phyloP scores from a whole-genome alignment of 2,113 vertebrate genomes.

The Rhea pennata region DNA sequence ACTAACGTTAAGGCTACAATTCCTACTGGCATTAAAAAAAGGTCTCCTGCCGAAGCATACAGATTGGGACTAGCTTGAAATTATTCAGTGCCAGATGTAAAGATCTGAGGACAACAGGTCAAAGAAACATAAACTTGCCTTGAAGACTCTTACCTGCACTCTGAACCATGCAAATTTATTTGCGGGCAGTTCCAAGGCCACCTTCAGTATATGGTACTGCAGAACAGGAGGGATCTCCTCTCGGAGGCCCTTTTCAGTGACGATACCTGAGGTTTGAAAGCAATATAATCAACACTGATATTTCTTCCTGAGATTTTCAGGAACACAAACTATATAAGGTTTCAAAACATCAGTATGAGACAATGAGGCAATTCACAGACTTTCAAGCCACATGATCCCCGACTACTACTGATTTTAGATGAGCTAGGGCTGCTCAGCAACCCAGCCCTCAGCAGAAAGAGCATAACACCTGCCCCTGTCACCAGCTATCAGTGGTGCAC shows the following conservation, averaged over 20 bases:
- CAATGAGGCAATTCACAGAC: background rate
- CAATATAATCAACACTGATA: background rate
- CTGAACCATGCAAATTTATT: slow-evolving; percentile 95
- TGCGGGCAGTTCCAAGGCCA: slow-evolving; percentile 91
- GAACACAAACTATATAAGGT: background rate
- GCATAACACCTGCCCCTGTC: background rate
- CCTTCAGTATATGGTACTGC: slow-evolving; percentile 89
- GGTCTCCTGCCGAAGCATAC: background rate
- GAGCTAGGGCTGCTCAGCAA: background rate
- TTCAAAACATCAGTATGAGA: background rate
- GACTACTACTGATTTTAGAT: background rate
- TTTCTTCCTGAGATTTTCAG: background rate
- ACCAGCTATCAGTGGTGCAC: background rate
- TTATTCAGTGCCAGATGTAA: background rate
- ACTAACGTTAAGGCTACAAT: background rate
- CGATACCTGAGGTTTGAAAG: slow-evolving; percentile 78
- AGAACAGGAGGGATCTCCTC: slow-evolving; percentile 86
- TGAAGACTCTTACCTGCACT: slow-evolving; percentile 81
- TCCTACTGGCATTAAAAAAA: background rate
- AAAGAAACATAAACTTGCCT: background rate
- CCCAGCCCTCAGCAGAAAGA: background rate
- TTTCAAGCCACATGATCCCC: background rate
- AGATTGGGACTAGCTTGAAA: background rate
- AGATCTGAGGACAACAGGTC: background rate
- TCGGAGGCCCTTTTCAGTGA: slow-evolving; percentile 85